Evolutionary conservation across 2,888 invertebrate species (phyloP).

Genomic region (Stramonita haemastoma): DNA sequence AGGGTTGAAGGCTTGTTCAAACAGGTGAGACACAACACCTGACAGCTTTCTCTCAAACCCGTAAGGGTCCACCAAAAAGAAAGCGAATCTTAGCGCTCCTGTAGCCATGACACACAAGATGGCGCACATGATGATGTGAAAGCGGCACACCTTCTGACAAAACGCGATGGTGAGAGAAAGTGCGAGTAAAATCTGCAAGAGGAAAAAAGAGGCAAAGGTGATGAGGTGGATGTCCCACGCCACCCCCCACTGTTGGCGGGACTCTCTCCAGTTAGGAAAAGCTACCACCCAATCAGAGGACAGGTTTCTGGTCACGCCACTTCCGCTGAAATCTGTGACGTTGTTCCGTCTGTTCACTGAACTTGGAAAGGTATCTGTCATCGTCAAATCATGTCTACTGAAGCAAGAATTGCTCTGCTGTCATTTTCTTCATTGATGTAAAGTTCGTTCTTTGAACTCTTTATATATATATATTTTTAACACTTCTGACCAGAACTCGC

Average conservation of each 20-base stretch:
- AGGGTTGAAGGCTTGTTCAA: conserved; percentile 82
- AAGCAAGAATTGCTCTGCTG: background rate
- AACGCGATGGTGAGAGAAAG: conserved; percentile 81
- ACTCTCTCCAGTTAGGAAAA: conserved; percentile 75
- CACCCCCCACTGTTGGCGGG: conserved; percentile 77
- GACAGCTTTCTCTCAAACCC: conserved; percentile 80
- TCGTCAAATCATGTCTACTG: background rate
- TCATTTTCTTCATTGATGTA: background rate
- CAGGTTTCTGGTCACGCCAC: conserved; percentile 8
- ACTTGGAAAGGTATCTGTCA: background rate
- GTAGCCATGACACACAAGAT: conserved; percentile 81
- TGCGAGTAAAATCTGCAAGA: conserved; percentile 80
- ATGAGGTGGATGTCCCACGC: conserved; percentile 81
- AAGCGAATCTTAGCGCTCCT: conserved; percentile 79
- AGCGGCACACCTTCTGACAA: conserved; percentile 77
- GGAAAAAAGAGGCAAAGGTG: conserved; percentile 81
- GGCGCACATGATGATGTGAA: conserved; percentile 81
- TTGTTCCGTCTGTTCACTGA: background rate
- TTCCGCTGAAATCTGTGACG: background rate
- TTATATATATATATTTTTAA: background rate
- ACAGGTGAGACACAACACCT: conserved; percentile 79
- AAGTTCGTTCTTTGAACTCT: background rate
- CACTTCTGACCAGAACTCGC: background rate
- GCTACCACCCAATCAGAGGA: conserved; percentile 75
- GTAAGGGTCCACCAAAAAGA: conserved; percentile 82